Percentiles rank a stretch among this genome's conserved stretches.
These are phyloP conservation scores for Epinephelus malabaricus DNA, from an alignment of 2,797 vertebrate species.

Conservation along the genomic window DNA sequence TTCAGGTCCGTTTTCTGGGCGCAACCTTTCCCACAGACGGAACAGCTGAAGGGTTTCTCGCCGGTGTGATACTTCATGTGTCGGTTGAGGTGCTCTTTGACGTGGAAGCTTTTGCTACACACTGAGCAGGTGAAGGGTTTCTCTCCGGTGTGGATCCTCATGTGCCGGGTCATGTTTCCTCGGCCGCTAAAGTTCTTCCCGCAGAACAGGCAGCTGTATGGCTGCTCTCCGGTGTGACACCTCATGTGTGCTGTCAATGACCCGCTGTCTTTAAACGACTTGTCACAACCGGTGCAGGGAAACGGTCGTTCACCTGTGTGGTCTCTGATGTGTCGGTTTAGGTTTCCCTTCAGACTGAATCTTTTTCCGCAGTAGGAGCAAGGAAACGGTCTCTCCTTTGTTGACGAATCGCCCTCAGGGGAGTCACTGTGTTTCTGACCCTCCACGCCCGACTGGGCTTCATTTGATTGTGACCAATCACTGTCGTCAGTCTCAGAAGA, in stretches of 20 bases:
- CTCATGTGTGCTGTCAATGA: slow-evolving; percentile 61
- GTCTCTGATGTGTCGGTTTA: slow-evolving; percentile 65
- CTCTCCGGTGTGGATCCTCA: slow-evolving; percentile 60
- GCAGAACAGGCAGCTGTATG: slow-evolving; percentile 61
- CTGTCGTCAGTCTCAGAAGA: slow-evolving; percentile 26
- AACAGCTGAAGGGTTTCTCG: slow-evolving; percentile 53
- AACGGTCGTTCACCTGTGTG: slow-evolving; percentile 67
- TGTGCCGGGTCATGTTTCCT: slow-evolving; percentile 65
- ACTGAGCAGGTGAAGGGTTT: slow-evolving; percentile 44
- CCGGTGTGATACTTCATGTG: slow-evolving; percentile 57
- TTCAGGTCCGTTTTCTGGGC: slow-evolving; percentile 41
- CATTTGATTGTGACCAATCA: slow-evolving; percentile 29
- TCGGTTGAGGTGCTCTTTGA: slow-evolving; percentile 47
- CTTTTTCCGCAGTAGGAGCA: slow-evolving; percentile 61
- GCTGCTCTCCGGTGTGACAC: slow-evolving; percentile 67
- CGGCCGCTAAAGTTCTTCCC: slow-evolving; percentile 53
- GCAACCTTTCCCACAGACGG: slow-evolving; percentile 31
- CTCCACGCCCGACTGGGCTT: neutral
- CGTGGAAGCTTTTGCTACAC: slow-evolving; percentile 42
- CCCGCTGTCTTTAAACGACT: slow-evolving; percentile 62
- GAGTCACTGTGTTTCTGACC: neutral
- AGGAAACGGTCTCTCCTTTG: slow-evolving; percentile 47
- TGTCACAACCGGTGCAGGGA: slow-evolving; percentile 51
- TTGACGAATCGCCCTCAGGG: neutral
- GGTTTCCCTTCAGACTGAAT: slow-evolving; percentile 61